A percentile compares a stretch with the other conserved stretches of the same genome.
phyloP scores from a whole-genome alignment of 2,888 invertebrate species.

The Xiphydria camelus region DNA sequence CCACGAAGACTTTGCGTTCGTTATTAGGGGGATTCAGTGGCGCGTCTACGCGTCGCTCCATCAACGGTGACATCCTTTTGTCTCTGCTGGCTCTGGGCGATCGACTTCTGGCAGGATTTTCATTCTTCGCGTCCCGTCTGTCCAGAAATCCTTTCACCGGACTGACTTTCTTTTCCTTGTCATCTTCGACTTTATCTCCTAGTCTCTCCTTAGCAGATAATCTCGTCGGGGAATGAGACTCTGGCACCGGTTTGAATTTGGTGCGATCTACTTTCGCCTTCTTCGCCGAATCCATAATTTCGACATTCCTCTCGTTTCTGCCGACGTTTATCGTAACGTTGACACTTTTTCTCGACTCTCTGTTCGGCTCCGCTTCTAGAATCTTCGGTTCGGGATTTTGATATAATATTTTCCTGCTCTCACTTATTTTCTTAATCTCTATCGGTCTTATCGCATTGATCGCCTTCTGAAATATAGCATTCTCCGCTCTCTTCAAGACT shows the following conservation, averaged over 20 bases:
- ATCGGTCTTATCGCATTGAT: slow-evolving; percentile 79
- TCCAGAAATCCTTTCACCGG: slow-evolving; percentile 63
- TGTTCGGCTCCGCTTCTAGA: slow-evolving; percentile 15
- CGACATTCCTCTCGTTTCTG: slow-evolving; percentile 52
- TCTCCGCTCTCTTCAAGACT: slow-evolving; percentile 88
- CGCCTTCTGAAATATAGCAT: slow-evolving; percentile 88
- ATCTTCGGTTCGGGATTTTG: slow-evolving; percentile 55
- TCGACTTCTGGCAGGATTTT: slow-evolving; percentile 57
- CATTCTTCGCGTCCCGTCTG: slow-evolving; percentile 57
- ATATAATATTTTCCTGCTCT: slow-evolving; percentile 70
- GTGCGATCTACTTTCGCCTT: slow-evolving; percentile 50
- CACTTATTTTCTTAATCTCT: slow-evolving; percentile 75
- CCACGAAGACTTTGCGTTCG: slow-evolving; percentile 51
- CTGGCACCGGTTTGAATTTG: slow-evolving; percentile 45
- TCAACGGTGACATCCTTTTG: slow-evolving; percentile 38
- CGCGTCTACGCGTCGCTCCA: slow-evolving; percentile 41
- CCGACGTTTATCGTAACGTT: slow-evolving; percentile 53
- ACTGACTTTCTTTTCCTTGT: slow-evolving; percentile 44
- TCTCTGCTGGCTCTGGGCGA: slow-evolving; percentile 59
- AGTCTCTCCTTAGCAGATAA: slow-evolving; percentile 79
- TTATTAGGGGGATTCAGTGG: slow-evolving; percentile 33
- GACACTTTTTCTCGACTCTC: slow-evolving; percentile 46
- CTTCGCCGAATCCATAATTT: slow-evolving; percentile 48
- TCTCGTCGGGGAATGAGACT: slow-evolving; percentile 63
- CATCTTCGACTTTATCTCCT: slow-evolving; percentile 75